Conservation (phyloP, 2,113 vertebrate species). For the Xiphorhynchus elegans region DNA sequence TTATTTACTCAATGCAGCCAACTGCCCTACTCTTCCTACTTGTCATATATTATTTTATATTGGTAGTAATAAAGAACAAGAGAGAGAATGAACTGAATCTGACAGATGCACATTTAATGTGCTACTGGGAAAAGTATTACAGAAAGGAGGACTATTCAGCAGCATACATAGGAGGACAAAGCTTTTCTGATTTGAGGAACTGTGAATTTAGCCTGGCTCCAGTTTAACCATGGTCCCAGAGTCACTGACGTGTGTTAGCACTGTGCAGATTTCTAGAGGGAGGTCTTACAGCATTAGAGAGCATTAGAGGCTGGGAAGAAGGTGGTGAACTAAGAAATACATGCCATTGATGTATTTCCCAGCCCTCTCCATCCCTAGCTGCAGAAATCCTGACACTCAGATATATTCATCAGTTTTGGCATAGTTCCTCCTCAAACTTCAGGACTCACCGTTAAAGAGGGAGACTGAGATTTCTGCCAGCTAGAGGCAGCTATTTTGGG, state of each 20-base stretch:
- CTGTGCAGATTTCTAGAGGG: background rate
- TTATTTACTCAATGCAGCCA: background rate
- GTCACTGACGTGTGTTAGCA: background rate
- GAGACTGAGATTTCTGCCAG: background rate
- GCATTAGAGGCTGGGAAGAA: background rate
- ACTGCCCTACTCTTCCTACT: background rate
- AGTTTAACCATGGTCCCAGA: background rate
- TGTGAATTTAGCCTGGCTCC: constrained; percentile 32
- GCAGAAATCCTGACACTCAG: background rate
- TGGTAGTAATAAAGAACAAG: background rate
- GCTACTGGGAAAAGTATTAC: constrained; percentile 4
- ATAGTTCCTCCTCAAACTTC: background rate
- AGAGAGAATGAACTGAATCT: background rate
- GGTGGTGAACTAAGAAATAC: background rate
- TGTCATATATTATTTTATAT: background rate
- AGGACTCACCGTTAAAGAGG: background rate
- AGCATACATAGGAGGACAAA: constrained; percentile 11
- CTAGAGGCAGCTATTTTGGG: background rate
- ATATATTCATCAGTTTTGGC: background rate
- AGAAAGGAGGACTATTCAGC: constrained; percentile 5
- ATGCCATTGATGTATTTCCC: background rate
- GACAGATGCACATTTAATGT: background rate
- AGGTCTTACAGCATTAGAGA: background rate
- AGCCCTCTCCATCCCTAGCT: background rate
- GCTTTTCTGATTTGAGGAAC: constrained; percentile 42